Conservation (phyloP, 2,113 vertebrate species). For the Scomber colias region DNA sequence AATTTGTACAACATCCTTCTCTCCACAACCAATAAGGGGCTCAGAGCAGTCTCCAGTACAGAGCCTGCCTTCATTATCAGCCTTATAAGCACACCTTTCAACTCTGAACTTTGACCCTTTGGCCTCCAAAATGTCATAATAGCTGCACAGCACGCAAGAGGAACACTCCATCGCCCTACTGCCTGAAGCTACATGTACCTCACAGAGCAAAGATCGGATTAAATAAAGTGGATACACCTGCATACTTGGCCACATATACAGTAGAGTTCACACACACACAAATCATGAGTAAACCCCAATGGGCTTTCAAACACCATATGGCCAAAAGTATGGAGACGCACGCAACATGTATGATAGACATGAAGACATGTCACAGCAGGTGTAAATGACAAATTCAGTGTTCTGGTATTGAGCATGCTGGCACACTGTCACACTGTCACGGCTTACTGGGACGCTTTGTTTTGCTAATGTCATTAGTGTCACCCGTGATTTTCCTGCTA, state of each 20-base stretch:
- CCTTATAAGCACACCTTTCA: slow-evolving; percentile 18
- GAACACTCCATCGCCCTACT: not conserved
- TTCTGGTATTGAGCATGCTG: not conserved
- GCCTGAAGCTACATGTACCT: slow-evolving; percentile 21
- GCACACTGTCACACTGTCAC: not conserved
- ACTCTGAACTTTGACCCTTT: slow-evolving; percentile 39
- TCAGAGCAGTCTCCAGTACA: no score
- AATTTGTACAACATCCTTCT: no score
- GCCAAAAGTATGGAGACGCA: not conserved
- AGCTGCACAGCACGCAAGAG: slow-evolving; percentile 1
- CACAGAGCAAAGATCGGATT: not conserved
- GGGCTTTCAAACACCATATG: not conserved
- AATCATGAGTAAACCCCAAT: not conserved
- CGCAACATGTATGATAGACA: not conserved
- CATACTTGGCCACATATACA: not conserved
- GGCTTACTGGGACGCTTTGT: not conserved
- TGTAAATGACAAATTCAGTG: not conserved
- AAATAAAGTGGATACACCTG: slow-evolving; percentile 22
- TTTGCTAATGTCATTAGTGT: not conserved
- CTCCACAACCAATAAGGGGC: no score
- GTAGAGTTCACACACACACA: not conserved
- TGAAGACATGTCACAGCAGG: not conserved
- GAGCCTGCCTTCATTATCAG: no score
- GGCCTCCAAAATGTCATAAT: slow-evolving; percentile 49
- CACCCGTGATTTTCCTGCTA: not conserved